Evolutionary conservation across 2,113 vertebrate genomes (phyloP).

Genomic region (Sinocyclocheilus anshuiensis): DNA sequence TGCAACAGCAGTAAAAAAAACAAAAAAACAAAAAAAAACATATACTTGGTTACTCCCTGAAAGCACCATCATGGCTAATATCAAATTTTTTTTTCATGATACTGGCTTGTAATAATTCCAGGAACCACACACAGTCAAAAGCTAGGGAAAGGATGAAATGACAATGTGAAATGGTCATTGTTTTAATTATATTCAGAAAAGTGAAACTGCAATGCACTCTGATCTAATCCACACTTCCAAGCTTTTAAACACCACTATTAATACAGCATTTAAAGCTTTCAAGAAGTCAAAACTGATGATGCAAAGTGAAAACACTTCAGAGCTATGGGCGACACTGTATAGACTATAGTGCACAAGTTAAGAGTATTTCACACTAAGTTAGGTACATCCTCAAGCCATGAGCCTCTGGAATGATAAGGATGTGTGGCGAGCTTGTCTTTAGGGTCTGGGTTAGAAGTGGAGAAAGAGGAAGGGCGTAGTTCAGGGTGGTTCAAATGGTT

Average conservation of each 20-base stretch:
- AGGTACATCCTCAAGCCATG: not conserved
- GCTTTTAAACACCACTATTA: not conserved
- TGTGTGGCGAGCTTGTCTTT: conserved; percentile 21
- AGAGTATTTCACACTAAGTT: not conserved
- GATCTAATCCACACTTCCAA: not conserved
- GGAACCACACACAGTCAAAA: not conserved
- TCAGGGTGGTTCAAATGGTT: not conserved
- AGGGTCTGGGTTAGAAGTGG: not conserved
- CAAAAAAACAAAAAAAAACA: accelerated
- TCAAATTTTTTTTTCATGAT: not conserved
- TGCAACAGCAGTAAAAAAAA: not conserved
- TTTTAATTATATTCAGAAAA: not conserved
- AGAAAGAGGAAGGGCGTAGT: not conserved
- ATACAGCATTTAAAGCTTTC: not conserved
- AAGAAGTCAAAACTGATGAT: not conserved
- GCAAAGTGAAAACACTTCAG: not conserved
- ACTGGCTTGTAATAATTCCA: not conserved
- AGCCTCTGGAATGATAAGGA: conserved; percentile 7
- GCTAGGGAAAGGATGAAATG: not conserved
- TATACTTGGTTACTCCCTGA: not conserved
- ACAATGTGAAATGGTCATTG: not conserved
- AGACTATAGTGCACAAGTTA: not conserved
- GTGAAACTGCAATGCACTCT: not conserved
- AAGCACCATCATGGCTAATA: not conserved
- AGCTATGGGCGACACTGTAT: not conserved